Evolutionary conservation across 2,797 vertebrate genomes (phyloP).

Genomic region (Halcyon leucocephala): DNA sequence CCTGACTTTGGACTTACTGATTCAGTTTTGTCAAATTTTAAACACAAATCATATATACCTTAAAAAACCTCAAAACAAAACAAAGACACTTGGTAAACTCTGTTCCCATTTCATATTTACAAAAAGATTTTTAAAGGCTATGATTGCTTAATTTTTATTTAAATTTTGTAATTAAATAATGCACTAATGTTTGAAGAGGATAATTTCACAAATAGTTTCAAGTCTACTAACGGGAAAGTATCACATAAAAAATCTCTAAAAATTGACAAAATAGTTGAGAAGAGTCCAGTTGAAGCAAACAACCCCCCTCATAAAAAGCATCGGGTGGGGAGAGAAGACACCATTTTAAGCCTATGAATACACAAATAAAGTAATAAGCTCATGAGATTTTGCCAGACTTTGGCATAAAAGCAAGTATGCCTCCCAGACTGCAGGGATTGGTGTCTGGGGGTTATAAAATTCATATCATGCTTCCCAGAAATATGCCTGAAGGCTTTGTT

Average conservation of each 20-base stretch:
- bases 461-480: background rate
- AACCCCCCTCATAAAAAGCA: background rate
- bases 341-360: background rate
- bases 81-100: background rate
- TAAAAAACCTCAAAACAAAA: background rate
- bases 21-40: background rate
- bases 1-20: background rate
- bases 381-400: background rate
- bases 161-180: background rate
- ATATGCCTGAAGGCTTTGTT: background rate
- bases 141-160: background rate
- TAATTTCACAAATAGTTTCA: background rate
- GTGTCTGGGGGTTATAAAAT: background rate
- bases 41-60: background rate
- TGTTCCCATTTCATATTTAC: background rate
- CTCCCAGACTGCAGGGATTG: background rate
- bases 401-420: background rate
- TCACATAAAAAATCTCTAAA: background rate
- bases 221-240: background rate
- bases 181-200: background rate
- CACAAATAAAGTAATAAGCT: background rate
- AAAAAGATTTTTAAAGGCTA: background rate
- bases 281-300: background rate
- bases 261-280: background rate
- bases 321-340: background rate